These are phyloP conservation scores for Drosophila suboccidentalis DNA, from an alignment of 2,888 invertebrate species.

Conservation along the genomic window DNA sequence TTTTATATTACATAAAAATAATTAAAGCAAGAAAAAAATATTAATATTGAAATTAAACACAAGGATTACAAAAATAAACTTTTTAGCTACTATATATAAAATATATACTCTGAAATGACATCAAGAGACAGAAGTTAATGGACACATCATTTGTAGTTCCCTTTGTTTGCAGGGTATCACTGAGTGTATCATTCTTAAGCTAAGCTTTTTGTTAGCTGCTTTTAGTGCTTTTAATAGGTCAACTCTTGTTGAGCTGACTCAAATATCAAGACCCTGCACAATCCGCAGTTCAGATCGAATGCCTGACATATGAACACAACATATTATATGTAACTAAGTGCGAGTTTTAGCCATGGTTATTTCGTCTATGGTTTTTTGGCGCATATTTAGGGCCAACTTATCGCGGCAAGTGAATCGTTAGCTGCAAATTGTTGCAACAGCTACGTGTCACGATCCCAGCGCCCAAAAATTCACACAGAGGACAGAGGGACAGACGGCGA, in stretches of 20 bases:
- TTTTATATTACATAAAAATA: too few species aligned
- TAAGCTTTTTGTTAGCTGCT: background rate
- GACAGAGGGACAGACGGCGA: slow-evolving; percentile 21
- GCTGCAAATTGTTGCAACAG: slow-evolving; percentile 77
- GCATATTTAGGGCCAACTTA: slow-evolving; percentile 60
- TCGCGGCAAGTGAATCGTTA: slow-evolving; percentile 61
- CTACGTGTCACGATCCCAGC: slow-evolving; percentile 81
- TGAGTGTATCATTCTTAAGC: background rate
- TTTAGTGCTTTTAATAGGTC: slow-evolving; percentile 41
- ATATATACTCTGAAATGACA: too few species aligned
- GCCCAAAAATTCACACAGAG: slow-evolving; percentile 63
- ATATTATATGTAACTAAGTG: slow-evolving; percentile 26
- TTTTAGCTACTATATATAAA: too few species aligned
- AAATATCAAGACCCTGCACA: slow-evolving; percentile 50
- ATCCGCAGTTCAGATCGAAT: slow-evolving; percentile 35
- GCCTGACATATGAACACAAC: slow-evolving; percentile 33
- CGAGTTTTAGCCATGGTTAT: slow-evolving; percentile 13
- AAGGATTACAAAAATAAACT: background rate
- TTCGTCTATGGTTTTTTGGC: slow-evolving; percentile 14
- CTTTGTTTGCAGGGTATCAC: slow-evolving; percentile 5
- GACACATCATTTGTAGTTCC: too few species aligned
- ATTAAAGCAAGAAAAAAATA: background rate
- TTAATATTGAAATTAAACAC: background rate
- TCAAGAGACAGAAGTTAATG: too few species aligned
- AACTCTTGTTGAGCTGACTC: slow-evolving; percentile 28